Conservation (phyloP, 35 echinoderm and acorn worm genomes). For the Acanthaster planci region DNA sequence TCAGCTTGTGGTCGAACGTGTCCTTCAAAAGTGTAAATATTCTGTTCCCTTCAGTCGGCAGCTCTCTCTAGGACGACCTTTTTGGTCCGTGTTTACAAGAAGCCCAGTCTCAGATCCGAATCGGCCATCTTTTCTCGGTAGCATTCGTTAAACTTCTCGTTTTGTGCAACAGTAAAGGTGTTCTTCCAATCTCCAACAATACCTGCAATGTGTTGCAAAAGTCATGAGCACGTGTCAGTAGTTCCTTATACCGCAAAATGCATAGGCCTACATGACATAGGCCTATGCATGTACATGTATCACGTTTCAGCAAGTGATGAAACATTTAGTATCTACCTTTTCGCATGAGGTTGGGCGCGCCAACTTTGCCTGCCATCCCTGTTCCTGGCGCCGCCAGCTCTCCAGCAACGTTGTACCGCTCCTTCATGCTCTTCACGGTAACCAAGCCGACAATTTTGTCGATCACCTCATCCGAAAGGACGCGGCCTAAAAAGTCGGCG, state of each 20-base stretch:
- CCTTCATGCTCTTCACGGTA: conserved; percentile 3
- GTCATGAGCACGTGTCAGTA: too few species aligned
- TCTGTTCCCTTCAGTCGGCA: too few species aligned
- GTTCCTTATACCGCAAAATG: too few species aligned
- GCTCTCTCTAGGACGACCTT: too few species aligned
- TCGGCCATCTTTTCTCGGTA: conserved; percentile 55
- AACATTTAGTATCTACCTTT: neutral
- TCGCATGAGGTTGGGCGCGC: neutral
- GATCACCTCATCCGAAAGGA: conserved; percentile 17
- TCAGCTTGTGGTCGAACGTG: too few species aligned
- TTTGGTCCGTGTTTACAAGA: too few species aligned
- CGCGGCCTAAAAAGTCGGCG: neutral
- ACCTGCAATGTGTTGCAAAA: conserved; percentile 22
- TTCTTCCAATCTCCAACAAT: conserved; percentile 82
- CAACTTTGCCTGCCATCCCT: neutral
- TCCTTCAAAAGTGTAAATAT: too few species aligned
- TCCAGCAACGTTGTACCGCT: neutral
- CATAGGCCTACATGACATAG: too few species aligned
- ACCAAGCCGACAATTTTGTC: neutral
- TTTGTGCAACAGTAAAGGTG: conserved; percentile 72
- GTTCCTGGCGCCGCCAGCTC: neutral
- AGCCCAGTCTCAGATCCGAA: conserved; percentile 55
- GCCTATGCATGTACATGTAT: too few species aligned
- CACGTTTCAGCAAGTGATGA: too few species aligned
- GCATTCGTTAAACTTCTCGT: conserved; percentile 46